Percentiles rank a stretch among this genome's conserved stretches.
Evolutionary conservation across 2,113 vertebrate species (phyloP).

Genomic region (Arothron firmamentum): DNA sequence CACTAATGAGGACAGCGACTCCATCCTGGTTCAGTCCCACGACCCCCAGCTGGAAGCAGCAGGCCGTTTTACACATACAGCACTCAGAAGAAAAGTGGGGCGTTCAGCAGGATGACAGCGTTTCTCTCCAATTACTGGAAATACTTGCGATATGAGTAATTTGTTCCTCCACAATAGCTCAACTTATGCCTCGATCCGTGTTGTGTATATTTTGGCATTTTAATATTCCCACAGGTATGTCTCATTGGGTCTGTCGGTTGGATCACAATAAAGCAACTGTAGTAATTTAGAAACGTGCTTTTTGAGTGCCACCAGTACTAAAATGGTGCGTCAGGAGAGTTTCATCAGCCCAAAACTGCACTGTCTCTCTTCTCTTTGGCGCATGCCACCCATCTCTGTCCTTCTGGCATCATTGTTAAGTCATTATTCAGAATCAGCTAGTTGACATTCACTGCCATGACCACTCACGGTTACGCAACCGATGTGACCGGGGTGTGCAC

Average conservation of each 20-base stretch:
- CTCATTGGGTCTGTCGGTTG: no score
- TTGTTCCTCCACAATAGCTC: no score
- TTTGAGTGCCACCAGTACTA: conserved; percentile 7
- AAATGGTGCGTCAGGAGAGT: conserved; percentile 5
- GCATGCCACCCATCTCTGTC: conserved; percentile 8
- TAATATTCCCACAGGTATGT: no score
- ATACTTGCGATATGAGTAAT: no score
- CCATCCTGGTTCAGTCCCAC: conserved; percentile 13
- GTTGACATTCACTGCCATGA: conserved; percentile 21
- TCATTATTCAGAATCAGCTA: conserved; percentile 13
- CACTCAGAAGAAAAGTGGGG: no score
- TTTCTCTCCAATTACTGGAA: no score
- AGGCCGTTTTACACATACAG: conserved; percentile 3
- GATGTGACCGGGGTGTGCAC: conserved; percentile 9
- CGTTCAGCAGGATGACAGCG: no score
- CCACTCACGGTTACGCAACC: conserved; percentile 28
- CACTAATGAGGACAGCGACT: conserved; percentile 28
- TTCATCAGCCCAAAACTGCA: not conserved
- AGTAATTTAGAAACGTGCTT: no score
- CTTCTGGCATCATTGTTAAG: conserved; percentile 9
- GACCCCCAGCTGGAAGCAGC: conserved; percentile 18
- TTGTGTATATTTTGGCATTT: no score
- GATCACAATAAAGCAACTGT: no score
- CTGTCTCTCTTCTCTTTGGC: not conserved
- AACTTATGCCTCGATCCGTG: no score